A percentile compares a stretch with the other conserved stretches of the same genome.
Conservation (phyloP, 2,113 vertebrate genomes). For the Salvator merianae region DNA sequence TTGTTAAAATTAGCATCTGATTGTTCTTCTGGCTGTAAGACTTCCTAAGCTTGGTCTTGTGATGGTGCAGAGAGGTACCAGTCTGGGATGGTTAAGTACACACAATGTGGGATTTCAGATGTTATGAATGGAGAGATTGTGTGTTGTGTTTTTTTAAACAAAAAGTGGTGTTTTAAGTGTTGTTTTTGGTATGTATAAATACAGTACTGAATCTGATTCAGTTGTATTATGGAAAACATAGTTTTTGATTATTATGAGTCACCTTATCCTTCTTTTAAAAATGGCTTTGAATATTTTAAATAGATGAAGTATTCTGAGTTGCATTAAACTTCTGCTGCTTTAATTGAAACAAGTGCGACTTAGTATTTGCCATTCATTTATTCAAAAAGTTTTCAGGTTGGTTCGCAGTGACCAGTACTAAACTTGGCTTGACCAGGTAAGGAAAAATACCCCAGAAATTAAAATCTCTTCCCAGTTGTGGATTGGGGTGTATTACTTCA, state of each 20-base stretch:
- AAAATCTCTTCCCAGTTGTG: too few species aligned
- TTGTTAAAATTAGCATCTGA: neutral
- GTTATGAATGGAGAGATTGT: neutral
- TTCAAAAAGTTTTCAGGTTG: too few species aligned
- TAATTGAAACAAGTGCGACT: fast-evolving
- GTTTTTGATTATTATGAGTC: neutral
- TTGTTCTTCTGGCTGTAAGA: neutral
- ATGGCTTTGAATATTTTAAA: neutral
- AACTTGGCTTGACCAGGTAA: neutral
- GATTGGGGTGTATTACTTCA: neutral
- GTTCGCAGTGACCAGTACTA: neutral
- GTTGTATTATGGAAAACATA: neutral
- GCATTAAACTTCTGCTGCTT: fast-evolving
- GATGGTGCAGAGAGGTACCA: fast-evolving
- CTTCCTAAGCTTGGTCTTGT: neutral
- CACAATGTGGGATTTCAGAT: neutral
- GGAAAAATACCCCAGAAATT: neutral
- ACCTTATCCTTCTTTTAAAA: neutral
- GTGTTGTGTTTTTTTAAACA: neutral
- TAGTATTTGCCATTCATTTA: neutral
- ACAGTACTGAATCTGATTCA: neutral
- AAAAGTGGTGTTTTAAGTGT: neutral
- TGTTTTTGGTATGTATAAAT: neutral
- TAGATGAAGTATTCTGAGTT: fast-evolving
- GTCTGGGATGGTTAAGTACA: fast-evolving